phyloP scores from a whole-genome alignment of 2,113 vertebrate genomes.

The Macquaria australasica region DNA sequence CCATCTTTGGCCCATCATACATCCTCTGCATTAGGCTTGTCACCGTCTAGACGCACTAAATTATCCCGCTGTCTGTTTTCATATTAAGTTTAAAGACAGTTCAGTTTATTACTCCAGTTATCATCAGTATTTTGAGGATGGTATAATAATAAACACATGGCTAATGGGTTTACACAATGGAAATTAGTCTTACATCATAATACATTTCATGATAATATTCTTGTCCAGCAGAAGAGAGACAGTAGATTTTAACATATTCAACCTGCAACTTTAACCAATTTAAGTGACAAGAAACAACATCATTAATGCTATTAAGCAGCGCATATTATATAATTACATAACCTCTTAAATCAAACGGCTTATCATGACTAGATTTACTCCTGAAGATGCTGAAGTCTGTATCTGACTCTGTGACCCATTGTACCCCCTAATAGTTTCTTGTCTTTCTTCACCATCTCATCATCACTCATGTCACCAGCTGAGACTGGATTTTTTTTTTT shows the following conservation, averaged over 20 bases:
- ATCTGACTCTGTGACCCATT: background rate
- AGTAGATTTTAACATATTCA: background rate
- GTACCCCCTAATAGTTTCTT: background rate
- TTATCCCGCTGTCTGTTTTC: slow-evolving; percentile 38
- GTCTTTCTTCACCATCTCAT: background rate
- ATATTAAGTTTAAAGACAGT: slow-evolving; percentile 23
- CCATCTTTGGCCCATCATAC: slow-evolving; percentile 14
- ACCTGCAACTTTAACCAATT: background rate
- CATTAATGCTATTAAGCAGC: background rate
- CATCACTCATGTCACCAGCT: background rate
- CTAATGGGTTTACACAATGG: background rate
- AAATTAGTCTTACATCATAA: slow-evolving; percentile 7
- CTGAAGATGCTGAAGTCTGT: background rate
- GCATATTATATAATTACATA: background rate
- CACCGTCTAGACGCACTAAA: slow-evolving; percentile 20
- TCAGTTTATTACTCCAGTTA: slow-evolving; percentile 10
- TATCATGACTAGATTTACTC: background rate
- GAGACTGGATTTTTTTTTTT: background rate
- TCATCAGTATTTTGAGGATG: slow-evolving; percentile 19
- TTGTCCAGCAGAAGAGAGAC: too few relatives aligned
- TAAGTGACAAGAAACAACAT: background rate
- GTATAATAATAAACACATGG: background rate
- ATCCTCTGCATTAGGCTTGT: background rate
- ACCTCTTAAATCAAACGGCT: background rate
- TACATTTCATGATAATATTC: background rate